phyloP scores from a whole-genome alignment of 2,797 vertebrate genomes.

The Cetoscarus ocellatus region DNA sequence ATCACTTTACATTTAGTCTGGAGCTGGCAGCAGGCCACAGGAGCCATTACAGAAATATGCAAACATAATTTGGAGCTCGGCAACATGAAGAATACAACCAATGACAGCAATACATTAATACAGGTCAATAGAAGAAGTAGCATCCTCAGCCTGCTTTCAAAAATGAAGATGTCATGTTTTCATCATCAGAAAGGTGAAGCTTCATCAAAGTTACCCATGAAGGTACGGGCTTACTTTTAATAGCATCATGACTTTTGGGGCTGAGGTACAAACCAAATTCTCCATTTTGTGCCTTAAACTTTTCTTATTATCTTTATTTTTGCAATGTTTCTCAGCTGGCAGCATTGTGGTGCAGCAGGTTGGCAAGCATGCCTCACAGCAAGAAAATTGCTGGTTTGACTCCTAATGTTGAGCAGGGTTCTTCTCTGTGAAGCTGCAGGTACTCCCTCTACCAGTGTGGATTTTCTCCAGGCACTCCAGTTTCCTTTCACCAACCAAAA shows the following conservation, averaged over 20 bases:
- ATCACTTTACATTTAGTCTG: slow-evolving; percentile 37
- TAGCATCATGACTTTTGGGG: background rate
- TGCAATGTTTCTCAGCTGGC: background rate
- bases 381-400: too few species aligned
- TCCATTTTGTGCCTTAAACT: background rate
- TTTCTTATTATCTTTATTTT: background rate
- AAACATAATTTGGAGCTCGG: slow-evolving; percentile 43
- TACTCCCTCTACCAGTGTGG: too few species aligned
- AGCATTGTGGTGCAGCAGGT: too few species aligned
- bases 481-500: too few species aligned
- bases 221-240: background rate
- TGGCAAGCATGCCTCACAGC: too few species aligned
- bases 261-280: slow-evolving; percentile 8
- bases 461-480: too few species aligned
- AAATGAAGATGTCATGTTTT: slow-evolving; percentile 3
- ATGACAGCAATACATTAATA: slow-evolving; percentile 33
- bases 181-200: slow-evolving; percentile 3
- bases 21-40: slow-evolving; percentile 55
- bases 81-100: slow-evolving; percentile 34
- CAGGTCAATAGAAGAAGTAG: slow-evolving; percentile 40
- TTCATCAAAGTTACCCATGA: background rate
- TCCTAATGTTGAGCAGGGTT: too few species aligned
- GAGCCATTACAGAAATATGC: slow-evolving; percentile 63
- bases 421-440: too few species aligned
- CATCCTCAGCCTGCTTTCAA: slow-evolving; percentile 17